Base-by-base conservation (phyloP, 2,888 invertebrate genomes). In the Byasa hedistus region DNA sequence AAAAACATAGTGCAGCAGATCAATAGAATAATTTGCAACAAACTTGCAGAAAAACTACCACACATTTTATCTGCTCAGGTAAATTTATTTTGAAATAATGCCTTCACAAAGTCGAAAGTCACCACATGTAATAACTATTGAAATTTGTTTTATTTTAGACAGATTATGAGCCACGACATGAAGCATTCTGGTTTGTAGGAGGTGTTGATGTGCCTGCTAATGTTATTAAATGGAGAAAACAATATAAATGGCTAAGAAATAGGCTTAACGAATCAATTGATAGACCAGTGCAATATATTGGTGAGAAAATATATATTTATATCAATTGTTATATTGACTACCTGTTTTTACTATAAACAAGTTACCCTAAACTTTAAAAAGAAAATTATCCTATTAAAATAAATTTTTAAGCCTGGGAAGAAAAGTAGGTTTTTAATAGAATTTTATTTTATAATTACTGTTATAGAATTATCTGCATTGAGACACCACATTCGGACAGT, bases 171-270 rank as follows among this genome's bases (percentile, higher is more conserved):
- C 96, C 98, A 4, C 92, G 96, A 23, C 92, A 96, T 74, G 96
- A 97, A 90, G 95, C 97, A 32, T 96, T 96, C 84, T 98, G 98
- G 98, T 93, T 93, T 78, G 93, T 94, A 51, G 97, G 97, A 62
- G 96, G 96, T 62, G 93, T 95, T 72, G 82, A 93, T 69, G 93
- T 94, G 0, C 92, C 94, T 0, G 76, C 82, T 55, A 76, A 73
- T 52, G 81, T 92, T 0, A 75, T 87, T 1, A 87, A 85, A 69
- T 83, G 85, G 71, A 90, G 92, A 68, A 80, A 84, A 70, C 78
- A 87, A 58, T 78, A 76, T 12, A 69, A 75, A 39, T 92, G 86
- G 86, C 76, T 86, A 7, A 90, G 92, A 75, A 78, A 89, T 0
- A 80, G 82, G 27, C 83, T 84, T 3, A 73, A 94, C 69, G 93